phyloP scores from a whole-genome alignment of 2,113 vertebrate species.

The Ellobius talpinus region DNA sequence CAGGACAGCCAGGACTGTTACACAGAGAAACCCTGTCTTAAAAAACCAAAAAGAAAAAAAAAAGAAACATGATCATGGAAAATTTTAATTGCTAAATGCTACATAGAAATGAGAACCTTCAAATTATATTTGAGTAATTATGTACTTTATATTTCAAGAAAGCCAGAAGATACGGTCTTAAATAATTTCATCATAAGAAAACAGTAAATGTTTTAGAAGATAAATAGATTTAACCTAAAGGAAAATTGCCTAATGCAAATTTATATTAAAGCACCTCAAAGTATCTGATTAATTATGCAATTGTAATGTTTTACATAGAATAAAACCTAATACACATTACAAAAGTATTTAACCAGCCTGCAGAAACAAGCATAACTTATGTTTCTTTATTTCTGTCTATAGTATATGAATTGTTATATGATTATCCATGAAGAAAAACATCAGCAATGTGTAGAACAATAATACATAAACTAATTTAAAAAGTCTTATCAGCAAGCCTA shows the following conservation, averaged over 20 bases:
- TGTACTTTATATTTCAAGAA: neutral
- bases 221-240: neutral
- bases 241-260: neutral
- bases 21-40: no score
- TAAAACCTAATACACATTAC: neutral
- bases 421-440: conserved; percentile 9
- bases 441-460: neutral
- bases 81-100: neutral
- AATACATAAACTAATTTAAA: neutral
- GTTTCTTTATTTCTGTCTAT: neutral
- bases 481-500: neutral
- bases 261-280: no score
- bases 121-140: neutral
- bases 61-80: neutral
- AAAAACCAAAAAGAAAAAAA: no score
- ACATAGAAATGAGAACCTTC: neutral
- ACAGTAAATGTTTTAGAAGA: neutral
- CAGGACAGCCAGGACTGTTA: no score
- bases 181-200: neutral
- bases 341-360: neutral
- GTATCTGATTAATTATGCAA: neutral
- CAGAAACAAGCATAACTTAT: neutral
- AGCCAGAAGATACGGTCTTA: neutral
- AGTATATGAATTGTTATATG: neutral
- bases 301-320: neutral